Conservation (phyloP, 2,888 invertebrate species). For the Pachydiplax longipennis region DNA sequence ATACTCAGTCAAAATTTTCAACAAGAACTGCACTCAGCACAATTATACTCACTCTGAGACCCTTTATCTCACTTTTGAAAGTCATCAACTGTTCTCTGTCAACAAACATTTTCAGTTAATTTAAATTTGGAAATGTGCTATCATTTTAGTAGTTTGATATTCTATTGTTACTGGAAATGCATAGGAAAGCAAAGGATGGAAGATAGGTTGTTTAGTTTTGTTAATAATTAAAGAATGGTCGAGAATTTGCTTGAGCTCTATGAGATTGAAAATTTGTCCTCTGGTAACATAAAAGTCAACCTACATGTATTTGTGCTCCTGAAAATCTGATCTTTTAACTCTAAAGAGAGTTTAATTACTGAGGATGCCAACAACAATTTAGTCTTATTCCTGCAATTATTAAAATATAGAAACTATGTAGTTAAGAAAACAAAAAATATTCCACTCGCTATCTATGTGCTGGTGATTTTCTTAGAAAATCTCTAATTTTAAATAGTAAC, state of each 20-base stretch:
- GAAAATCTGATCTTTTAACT: not conserved
- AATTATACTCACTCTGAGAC: not conserved
- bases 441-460: conserved; percentile 25
- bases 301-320: not conserved
- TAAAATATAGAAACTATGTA: conserved; percentile 25
- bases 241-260: not conserved
- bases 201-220: not conserved
- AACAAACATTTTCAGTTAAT: not conserved
- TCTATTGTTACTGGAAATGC: not conserved
- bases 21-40: not conserved
- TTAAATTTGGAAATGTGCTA: not conserved
- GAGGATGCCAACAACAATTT: not conserved
- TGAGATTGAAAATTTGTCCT: not conserved
- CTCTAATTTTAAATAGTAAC: not conserved
- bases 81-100: not conserved
- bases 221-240: not conserved
- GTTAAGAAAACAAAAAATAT: not conserved
- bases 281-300: not conserved
- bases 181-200: not conserved
- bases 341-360: not conserved
- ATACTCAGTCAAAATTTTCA: not conserved
- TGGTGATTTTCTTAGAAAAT: not conserved
- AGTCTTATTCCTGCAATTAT: not conserved
- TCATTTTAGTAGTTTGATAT: not conserved
- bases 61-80: not conserved